Evolutionary conservation across 2,888 invertebrate species (phyloP).

Genomic region (Synergus itoensis): DNA sequence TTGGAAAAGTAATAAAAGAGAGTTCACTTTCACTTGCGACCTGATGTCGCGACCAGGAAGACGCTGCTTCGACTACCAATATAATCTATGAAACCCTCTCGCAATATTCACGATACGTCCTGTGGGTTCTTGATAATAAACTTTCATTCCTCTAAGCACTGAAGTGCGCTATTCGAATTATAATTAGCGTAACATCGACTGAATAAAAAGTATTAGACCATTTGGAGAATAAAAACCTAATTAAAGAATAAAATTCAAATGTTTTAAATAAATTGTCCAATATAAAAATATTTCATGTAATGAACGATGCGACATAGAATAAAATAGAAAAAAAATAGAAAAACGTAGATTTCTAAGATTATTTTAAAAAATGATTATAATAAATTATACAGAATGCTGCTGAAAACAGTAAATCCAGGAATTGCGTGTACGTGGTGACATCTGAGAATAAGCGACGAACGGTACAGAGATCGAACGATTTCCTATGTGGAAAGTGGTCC

Average conservation of each 20-base stretch:
- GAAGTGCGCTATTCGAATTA: conserved; percentile 6
- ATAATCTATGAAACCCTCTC: conserved; percentile 50
- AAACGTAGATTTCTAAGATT: too few species aligned
- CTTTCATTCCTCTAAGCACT: conserved; percentile 44
- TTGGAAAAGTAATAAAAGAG: conserved; percentile 59
- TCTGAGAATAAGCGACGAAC: not conserved
- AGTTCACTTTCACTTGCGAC: conserved; percentile 71
- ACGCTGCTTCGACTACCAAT: conserved; percentile 60
- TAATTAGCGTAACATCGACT: not conserved
- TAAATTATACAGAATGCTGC: too few species aligned
- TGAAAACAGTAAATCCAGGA: not conserved
- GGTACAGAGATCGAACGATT: conserved; percentile 40
- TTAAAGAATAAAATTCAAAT: too few species aligned
- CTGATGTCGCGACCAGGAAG: conserved; percentile 67
- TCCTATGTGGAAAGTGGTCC: conserved; percentile 43
- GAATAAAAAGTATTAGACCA: not conserved
- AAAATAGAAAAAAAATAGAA: too few species aligned
- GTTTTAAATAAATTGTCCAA: too few species aligned
- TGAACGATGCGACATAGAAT: too few species aligned
- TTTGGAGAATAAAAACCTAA: not conserved
- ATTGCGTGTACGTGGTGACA: not conserved
- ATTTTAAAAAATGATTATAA: too few species aligned
- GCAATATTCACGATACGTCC: conserved; percentile 47
- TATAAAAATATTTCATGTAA: too few species aligned
- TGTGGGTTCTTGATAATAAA: conserved; percentile 50